phyloP scores from a whole-genome alignment of 2,888 invertebrate genomes.

The Piscicola geometra region DNA sequence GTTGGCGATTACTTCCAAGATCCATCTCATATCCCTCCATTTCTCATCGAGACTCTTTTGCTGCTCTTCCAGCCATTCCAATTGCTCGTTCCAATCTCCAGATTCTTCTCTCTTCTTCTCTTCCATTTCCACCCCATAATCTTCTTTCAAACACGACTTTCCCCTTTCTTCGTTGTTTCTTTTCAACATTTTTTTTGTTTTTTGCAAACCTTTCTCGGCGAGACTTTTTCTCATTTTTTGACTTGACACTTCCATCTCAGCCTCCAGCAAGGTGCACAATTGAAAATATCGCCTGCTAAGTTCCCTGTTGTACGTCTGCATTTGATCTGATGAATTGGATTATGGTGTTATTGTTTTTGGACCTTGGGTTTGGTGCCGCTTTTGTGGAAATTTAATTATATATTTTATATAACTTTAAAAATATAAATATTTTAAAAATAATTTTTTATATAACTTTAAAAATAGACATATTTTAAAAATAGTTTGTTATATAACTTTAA shows the following conservation, averaged over 20 bases:
- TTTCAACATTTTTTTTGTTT: too few relatives aligned
- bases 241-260: conserved; percentile 63
- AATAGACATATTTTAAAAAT: neutral
- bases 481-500: neutral
- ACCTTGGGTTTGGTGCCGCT: too few relatives aligned
- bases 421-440: too few relatives aligned
- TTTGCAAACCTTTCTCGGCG: too few relatives aligned
- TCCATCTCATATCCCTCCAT: conserved; percentile 92
- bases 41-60: conserved; percentile 78
- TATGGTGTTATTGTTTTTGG: too few relatives aligned
- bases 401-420: too few relatives aligned
- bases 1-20: conserved; percentile 88
- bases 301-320: conserved; percentile 84
- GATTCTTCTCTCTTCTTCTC: neutral
- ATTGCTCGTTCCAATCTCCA: conserved; percentile 52
- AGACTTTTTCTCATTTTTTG: too few relatives aligned
- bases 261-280: conserved; percentile 84
- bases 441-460: too few relatives aligned
- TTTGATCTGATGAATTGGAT: conserved; percentile 81
- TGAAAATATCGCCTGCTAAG: conserved; percentile 86
- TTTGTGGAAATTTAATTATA: too few relatives aligned
- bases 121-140: too few relatives aligned
- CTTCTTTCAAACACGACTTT: too few relatives aligned
- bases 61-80: conserved; percentile 75
- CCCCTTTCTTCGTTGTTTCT: too few relatives aligned